These are phyloP conservation scores for Nasua narica DNA, from an alignment of 2,797 vertebrate species.

Conservation along the genomic window DNA sequence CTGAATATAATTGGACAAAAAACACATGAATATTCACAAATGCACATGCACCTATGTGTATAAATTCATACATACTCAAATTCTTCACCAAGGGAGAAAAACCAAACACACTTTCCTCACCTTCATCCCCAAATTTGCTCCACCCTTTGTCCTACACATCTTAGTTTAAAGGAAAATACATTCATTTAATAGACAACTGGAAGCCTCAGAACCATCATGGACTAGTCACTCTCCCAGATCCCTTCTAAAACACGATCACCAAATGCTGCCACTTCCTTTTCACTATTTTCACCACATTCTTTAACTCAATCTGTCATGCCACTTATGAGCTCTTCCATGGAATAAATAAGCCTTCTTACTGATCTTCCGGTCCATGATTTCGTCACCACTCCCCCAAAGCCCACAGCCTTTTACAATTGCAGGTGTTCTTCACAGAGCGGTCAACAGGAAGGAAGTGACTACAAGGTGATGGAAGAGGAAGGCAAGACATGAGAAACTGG, in stretches of 20 bases:
- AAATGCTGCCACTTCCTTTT: not conserved
- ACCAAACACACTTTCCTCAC: not conserved
- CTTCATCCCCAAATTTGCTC: not conserved
- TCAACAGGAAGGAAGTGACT: not conserved
- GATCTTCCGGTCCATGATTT: not conserved
- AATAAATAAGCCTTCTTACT: not conserved
- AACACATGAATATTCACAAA: not conserved
- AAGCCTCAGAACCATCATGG: not conserved
- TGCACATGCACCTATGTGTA: not conserved
- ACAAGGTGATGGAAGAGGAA: not conserved
- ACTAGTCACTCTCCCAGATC: not conserved
- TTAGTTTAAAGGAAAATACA: not conserved
- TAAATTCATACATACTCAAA: not conserved
- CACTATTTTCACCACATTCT: not conserved
- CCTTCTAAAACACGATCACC: not conserved
- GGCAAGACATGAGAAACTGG: not conserved
- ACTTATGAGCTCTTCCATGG: not conserved
- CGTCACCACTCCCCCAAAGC: not conserved
- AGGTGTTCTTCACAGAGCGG: not conserved
- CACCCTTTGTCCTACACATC: not conserved
- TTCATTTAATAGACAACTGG: not conserved
- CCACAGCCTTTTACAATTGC: not conserved
- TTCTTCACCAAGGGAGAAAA: not conserved
- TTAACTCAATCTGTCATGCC: not conserved
- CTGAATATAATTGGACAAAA: not conserved